Evolutionary conservation across 2,113 vertebrate species (phyloP).

Genomic region (Athene noctua): DNA sequence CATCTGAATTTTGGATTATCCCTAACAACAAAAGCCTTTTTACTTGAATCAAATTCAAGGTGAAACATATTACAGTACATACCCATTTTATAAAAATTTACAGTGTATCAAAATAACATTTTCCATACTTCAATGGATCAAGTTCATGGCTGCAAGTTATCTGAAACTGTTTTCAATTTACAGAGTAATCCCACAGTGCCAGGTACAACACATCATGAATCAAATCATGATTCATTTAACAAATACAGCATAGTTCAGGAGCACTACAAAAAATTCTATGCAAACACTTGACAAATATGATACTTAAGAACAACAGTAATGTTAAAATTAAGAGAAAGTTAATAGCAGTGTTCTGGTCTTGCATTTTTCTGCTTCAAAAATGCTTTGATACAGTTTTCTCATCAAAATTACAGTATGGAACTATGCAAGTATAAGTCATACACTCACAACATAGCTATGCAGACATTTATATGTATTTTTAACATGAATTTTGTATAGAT

Average conservation of each 20-base stretch:
- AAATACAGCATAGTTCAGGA: background rate
- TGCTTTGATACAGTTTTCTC: background rate
- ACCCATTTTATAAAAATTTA: background rate
- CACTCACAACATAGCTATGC: background rate
- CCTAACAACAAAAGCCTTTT: background rate
- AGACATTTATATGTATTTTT: background rate
- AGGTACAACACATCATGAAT: background rate
- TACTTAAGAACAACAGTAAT: background rate
- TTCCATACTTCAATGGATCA: background rate
- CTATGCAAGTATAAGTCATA: background rate
- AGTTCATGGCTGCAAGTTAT: background rate
- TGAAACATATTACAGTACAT: background rate
- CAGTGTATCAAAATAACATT: background rate
- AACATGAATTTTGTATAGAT: background rate
- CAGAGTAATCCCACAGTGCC: background rate
- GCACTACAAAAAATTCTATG: background rate
- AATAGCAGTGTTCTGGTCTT: background rate
- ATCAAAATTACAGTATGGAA: background rate
- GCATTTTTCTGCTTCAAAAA: background rate
- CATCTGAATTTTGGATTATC: background rate
- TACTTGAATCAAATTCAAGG: background rate
- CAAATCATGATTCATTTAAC: background rate
- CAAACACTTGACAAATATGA: background rate
- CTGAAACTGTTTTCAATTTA: background rate
- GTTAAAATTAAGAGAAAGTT: background rate